Evolutionary conservation across 2,797 vertebrate genomes (phyloP), one percentile per base, ranked within the genome.

Genomic region (Micromesistius poutassou): DNA sequence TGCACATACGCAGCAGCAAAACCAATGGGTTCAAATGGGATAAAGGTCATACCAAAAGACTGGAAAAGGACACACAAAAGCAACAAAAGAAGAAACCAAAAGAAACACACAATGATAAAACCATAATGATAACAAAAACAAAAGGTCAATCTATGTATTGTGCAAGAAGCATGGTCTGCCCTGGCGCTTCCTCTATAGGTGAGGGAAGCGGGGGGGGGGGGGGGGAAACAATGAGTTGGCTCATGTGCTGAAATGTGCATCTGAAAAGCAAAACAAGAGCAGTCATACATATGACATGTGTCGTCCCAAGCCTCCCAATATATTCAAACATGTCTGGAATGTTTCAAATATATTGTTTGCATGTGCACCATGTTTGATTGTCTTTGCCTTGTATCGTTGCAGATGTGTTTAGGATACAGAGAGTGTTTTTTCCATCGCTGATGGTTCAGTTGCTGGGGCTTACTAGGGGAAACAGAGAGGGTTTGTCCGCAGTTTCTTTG

Each of bases 391-490:
- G 88, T 84, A 86, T 87, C 66, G 66, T 81, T 82, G 84, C 84
- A 83, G 89, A 95, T 94, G 93, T 92, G 90, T 92, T 93, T 82
- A 85, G 86, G 88, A 92, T 89, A 94, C 91, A 92, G 86, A 80
- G 85, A 76, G 82, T 89, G 94, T 95, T 95, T 95, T 95, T 95
- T 95, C 93, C 93, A 93, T 93, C 91, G 81, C 88, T 91, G 93
- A 94, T 95, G 94, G 94, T 95, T 95, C 94, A 95, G 94, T 95
- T 95, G 94, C 93, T 93, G 90, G 80, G 89, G 89, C 90, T 94
- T 93, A 86, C 90, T 89, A 90, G 84, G 89, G 89, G 86, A 89
- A 90, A 71, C 70, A 71, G 70, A 30, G 30, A 71, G 19, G 1
- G 85, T 89, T 86, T 80, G 77, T 86, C 86, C 82, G 90, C 87